Evolutionary conservation across 2,113 vertebrate species (phyloP), one percentile per base, ranked within the genome.

Genomic region (Coryphaenoides rupestris): DNA sequence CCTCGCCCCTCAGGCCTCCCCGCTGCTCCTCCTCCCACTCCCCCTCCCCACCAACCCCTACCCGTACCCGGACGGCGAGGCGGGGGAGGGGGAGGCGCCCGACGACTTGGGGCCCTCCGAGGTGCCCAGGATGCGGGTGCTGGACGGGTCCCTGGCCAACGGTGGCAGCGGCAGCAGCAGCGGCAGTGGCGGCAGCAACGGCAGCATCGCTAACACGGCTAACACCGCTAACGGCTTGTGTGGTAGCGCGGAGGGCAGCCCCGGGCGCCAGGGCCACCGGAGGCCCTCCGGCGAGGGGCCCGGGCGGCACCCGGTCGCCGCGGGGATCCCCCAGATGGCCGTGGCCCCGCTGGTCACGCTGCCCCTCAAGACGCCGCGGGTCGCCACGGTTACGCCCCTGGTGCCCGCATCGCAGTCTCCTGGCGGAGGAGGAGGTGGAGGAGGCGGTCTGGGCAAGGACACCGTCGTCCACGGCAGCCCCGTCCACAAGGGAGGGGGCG

Each of bases 401-500:
- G 90, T 95, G 79, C 91, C 92, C 79, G 91, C 91, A 55, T 93
- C 94, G 72, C 87, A 92, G 55, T 85, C 90, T 55, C 90, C 93
- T 15, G 80, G 75, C 63, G 76, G 58, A 60, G 77, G 65, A 26
- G 83, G 71, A 77, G 86, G 33, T 7, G 89, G 77, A n/a, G n/a
- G n/a, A n/a, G n/a, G n/a, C n/a, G n/a, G n/a, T n/a, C 84, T 89
- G 58, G 89, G 90, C 86, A 94, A 94, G 86, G 93, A 95, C 80
- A 63, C 82, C 5, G 72, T 90, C 58, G 72, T 91, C 62, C 91
- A 93, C 67, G 89, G 92, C 87, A 94, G 93, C 86, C 92, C 93
- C 49, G 90, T 92, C 76, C 94, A 95, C 72, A 97, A 96, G 89
- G n/a, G n/a, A n/a, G n/a, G n/a, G n/a, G 90, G 90, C 89, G 82